Conservation (phyloP, 2,113 vertebrate genomes). For the Lipotes vexillifer region DNA sequence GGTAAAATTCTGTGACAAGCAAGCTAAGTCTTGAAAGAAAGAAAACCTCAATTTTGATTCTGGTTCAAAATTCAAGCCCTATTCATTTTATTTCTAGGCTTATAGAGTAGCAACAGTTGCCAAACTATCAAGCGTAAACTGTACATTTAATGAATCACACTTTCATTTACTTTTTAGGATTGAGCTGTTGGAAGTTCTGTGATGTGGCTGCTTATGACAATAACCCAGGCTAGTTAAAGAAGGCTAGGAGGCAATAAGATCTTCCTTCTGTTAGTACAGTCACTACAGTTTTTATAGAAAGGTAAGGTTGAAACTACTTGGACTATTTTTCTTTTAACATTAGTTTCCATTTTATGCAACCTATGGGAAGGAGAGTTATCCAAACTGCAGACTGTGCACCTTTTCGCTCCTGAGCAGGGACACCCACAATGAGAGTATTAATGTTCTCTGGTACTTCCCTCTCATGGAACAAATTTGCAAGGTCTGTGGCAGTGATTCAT, state of each 20-base stretch:
- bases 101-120: background rate
- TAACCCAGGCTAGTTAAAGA: background rate
- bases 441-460: background rate
- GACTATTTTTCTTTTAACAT: background rate
- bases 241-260: background rate
- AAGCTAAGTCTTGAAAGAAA: constrained; percentile 55
- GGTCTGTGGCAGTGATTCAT: constrained; percentile 18
- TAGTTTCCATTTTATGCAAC: background rate
- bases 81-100: constrained; percentile 45
- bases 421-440: background rate
- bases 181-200: background rate
- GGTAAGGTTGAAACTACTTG: background rate
- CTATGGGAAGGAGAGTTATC: background rate
- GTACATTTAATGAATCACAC: constrained; percentile 16
- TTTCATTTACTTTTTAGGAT: constrained; percentile 50
- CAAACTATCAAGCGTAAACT: constrained; percentile 31
- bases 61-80: constrained; percentile 55
- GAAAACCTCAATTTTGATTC: constrained; percentile 65
- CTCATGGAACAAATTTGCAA: constrained; percentile 47
- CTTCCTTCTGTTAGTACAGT: background rate
- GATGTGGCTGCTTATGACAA: background rate
- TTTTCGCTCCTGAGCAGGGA: background rate
- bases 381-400: no score
- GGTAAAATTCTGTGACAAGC: constrained; percentile 49
- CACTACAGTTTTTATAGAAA: background rate